Evolutionary conservation across 2,797 vertebrate species (phyloP), one percentile per base, ranked within the genome.

Genomic region (Hapalemur alaotrensis): DNA sequence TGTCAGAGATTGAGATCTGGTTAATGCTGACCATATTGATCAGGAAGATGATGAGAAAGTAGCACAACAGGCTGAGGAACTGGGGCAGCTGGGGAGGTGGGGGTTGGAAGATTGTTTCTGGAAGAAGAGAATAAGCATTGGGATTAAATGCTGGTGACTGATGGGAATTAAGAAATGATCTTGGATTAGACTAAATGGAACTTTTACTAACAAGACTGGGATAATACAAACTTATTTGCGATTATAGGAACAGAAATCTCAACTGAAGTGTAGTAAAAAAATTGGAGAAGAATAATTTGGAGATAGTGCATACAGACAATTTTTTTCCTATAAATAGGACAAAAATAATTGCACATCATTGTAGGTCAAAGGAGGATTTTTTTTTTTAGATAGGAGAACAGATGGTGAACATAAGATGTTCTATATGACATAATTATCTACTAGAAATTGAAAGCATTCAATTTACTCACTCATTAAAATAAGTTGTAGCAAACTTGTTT

Each of bases 361-460:
- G 8, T 76, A 80, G 84, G 88, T 95, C 76, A 95, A 61, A 14
- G 9, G 75, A 84, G 61, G 32, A 63, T 52, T 78, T 41, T 67
- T 76, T 61, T 83, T 76, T 72, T 63, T 88, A 91, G 28, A 78
- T 11, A 84, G 12, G 25, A 80, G 2, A 96, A 22, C 35, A 95
- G 59, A 87, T 57, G 65, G 88, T 93, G 67, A 92, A 61, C 20
- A 54, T 85, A 93, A 86, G 41, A 84, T 95, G n/a, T 70, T 41
- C 65, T 92, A 4, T 78, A n/a, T 88, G 57, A 86, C n/a, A 57
- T 78, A 95, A 87, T 89, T 92, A 96, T 82, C 67, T 82, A 81
- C 52, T 78, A 82, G 69, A 70, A 95, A 75, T 41, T 83, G 54
- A 95, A 97, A 92, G 17, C 18, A 91, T 65, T 10, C 6, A 70